Conservation (phyloP, 2,113 vertebrate genomes). For the Megalops atlanticus region DNA sequence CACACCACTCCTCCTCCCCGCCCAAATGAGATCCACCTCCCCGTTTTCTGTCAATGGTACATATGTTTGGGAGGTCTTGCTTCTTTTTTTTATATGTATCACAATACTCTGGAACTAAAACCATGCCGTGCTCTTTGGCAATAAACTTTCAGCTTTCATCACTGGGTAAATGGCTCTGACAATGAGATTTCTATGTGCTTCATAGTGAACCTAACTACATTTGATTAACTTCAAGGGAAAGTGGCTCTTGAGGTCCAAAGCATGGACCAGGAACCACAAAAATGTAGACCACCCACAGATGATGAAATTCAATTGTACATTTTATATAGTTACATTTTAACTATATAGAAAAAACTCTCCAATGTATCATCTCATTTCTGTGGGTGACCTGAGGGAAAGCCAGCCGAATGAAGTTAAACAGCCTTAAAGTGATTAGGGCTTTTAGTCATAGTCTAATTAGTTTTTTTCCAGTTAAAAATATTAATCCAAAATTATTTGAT, state of each 20-base stretch:
- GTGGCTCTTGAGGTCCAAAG: conserved; percentile 62
- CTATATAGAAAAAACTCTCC: conserved; percentile 35
- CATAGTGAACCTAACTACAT: conserved; percentile 66
- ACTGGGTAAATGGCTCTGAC: conserved; percentile 62
- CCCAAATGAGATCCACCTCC: neutral
- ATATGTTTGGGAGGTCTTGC: neutral
- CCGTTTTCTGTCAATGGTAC: neutral
- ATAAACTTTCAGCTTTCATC: conserved; percentile 13
- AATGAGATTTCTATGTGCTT: conserved; percentile 58
- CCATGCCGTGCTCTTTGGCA: neutral
- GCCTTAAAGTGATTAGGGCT: conserved; percentile 55
- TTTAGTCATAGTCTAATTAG: conserved; percentile 53
- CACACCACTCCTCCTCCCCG: neutral
- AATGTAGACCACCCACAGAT: conserved; percentile 62
- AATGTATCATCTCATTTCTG: conserved; percentile 51
- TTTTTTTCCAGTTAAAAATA: conserved; percentile 40
- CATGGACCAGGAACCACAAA: conserved; percentile 57
- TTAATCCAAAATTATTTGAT: conserved; percentile 44
- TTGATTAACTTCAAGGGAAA: conserved; percentile 65
- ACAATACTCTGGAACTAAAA: neutral
- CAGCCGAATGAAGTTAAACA: conserved; percentile 56
- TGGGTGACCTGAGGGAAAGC: conserved; percentile 44
- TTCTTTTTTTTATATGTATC: neutral
- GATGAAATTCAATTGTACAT: conserved; percentile 58
- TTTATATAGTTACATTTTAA: conserved; percentile 36